Base-by-base conservation (phyloP, 2,113 vertebrate species). In the Columba livia region DNA sequence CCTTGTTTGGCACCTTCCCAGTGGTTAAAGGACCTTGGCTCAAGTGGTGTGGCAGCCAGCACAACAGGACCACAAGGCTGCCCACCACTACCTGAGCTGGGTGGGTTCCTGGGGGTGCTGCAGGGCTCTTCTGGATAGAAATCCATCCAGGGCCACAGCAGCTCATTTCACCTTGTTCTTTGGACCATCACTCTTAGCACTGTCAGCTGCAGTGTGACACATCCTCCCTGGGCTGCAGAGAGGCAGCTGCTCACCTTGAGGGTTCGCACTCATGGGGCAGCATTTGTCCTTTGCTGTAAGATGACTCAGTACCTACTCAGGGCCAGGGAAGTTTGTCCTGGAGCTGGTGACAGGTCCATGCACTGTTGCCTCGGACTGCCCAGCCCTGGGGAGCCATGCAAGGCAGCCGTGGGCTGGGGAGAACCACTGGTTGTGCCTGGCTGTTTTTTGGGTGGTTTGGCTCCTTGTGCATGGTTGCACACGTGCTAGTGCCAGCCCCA, bases 251-350 rank as follows among this genome's bases (percentile, higher is more conserved):
- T 61, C 48, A 6, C 53, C 25, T 44, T 28, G 23, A 50, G 42
- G 11, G 10, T 4, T 51, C 51, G 16, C 26, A 6, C 20, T 50
- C 23, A 2, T 20, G 19, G 38, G 25, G 47, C 34, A 6, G 1
- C 62, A 16, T 51, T 28, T 38, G 48, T 11, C 8, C 14, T 47
- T 32, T 48, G n/a, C 40, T 1, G 0, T 54, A 47, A 70, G 28
- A 61, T 73, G n/a, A 19, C n/a, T 36, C 56, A 8, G 36, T 18
- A 25, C 8, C 50, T 53, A 21, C 19, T 6, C 0, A 0, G 34
- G 69, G 29, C 18, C 67, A n/a, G 54, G 40, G 16, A 29, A 31
- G 9, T 70, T 80, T 67, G 21, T 62, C 71, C 53, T 57, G 40
- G 17, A 51, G 47, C 57, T 81, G 51, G 38, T 75, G 58, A 34